Evolutionary conservation across 2,113 vertebrate genomes (phyloP).

Genomic region (Xenotilapia caudafasciata): DNA sequence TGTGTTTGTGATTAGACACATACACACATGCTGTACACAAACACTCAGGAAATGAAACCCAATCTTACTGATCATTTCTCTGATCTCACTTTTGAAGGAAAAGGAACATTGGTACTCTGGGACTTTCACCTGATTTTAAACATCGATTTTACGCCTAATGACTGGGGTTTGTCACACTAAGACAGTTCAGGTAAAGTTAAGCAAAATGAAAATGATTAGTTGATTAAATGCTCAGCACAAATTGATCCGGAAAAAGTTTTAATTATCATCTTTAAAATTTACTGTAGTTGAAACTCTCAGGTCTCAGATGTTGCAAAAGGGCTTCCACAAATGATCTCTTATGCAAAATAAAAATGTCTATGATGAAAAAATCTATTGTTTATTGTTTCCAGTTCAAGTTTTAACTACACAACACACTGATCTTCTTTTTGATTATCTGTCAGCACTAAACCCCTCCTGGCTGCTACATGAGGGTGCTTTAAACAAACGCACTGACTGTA

Average conservation of each 20-base stretch:
- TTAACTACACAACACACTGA: neutral
- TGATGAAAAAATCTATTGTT: neutral
- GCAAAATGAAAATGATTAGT: neutral
- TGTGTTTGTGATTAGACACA: neutral
- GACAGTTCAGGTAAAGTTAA: neutral
- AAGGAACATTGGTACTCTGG: neutral
- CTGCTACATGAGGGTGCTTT: neutral
- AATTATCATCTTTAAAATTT: neutral
- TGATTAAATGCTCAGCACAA: neutral
- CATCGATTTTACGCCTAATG: rapidly evolving
- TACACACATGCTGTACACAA: neutral
- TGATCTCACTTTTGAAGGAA: neutral
- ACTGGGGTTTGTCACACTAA: neutral
- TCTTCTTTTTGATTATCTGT: neutral
- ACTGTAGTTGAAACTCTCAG: neutral
- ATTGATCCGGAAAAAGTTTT: neutral
- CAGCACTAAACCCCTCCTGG: neutral
- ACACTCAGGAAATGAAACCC: conserved; percentile 13
- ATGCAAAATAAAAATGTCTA: neutral
- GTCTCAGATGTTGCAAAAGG: neutral
- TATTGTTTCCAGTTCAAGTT: neutral
- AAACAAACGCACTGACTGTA: neutral
- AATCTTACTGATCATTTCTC: neutral
- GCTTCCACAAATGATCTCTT: neutral
- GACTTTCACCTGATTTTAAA: neutral